Conservation (phyloP, 2,113 vertebrate species). For the Chamaea fasciata region DNA sequence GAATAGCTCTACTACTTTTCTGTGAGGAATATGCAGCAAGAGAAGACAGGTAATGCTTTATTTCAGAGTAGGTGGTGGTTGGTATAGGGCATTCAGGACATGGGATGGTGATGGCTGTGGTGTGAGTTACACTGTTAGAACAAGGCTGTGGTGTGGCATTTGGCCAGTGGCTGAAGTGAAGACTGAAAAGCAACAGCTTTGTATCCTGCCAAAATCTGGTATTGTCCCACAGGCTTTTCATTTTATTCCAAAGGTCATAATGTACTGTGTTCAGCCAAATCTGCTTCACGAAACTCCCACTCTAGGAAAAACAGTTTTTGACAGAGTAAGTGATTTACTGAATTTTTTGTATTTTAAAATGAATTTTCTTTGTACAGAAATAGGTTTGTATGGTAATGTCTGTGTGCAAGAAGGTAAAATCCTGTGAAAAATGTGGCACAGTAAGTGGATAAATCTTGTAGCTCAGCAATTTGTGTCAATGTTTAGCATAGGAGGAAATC, state of each 20-base stretch:
- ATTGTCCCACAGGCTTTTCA: conserved; percentile 19
- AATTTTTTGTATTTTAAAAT: not conserved
- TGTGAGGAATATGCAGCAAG: not conserved
- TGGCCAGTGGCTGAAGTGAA: conserved; percentile 16
- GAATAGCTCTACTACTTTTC: not conserved
- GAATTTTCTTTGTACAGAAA: not conserved
- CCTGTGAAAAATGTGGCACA: not conserved
- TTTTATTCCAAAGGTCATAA: conserved; percentile 45
- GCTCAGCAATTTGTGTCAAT: conserved; percentile 13
- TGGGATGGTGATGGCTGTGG: not conserved
- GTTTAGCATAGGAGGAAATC: conserved; percentile 49
- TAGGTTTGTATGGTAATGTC: not conserved
- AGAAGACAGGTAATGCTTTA: conserved; percentile 22
- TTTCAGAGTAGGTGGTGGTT: not conserved
- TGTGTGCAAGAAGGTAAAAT: not conserved
- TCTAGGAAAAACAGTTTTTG: conserved; percentile 21
- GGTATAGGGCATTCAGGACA: not conserved
- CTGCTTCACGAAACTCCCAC: conserved; percentile 13
- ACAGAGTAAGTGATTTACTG: conserved; percentile 8
- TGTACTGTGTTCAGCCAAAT: not conserved
- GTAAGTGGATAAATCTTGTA: conserved; percentile 9
- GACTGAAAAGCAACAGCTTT: conserved; percentile 1
- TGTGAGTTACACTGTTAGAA: conserved; percentile 2
- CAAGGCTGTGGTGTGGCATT: conserved; percentile 19
- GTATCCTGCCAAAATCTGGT: conserved; percentile 35